Evolutionary conservation across 2,888 invertebrate species (phyloP).

Genomic region (Chesias legatella): DNA sequence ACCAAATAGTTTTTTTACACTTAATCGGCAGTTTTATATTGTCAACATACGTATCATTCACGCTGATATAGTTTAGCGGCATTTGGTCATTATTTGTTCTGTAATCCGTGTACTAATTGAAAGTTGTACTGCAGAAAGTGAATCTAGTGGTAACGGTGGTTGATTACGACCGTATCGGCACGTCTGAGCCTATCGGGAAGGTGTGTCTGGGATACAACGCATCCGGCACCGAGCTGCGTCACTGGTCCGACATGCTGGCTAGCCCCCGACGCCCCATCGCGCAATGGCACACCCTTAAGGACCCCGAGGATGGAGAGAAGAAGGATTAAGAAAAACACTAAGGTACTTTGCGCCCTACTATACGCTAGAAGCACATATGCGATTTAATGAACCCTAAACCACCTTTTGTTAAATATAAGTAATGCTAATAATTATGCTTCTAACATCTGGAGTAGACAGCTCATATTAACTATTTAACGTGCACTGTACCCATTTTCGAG

Average conservation of each 20-base stretch:
- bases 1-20: constrained; percentile 10
- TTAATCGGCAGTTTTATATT: constrained; percentile 1
- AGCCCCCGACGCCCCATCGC: constrained; percentile 99
- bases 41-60: constrained; percentile 10
- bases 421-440: too few species aligned
- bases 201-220: constrained; percentile 98
- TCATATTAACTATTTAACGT: too few species aligned
- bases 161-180: constrained; percentile 99
- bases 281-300: constrained; percentile 99
- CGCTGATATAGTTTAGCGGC: constrained; percentile 13
- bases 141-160: constrained; percentile 99
- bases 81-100: constrained; percentile 2
- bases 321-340: constrained; percentile 81
- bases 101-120: constrained; percentile 16
- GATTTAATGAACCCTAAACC: too few species aligned
- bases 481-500: too few species aligned
- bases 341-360: too few species aligned
- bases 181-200: constrained; percentile 99
- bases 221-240: constrained; percentile 98
- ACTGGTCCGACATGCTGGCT: constrained; percentile 99
- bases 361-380: too few species aligned
- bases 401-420: too few species aligned
- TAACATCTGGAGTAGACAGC: too few species aligned
- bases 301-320: constrained; percentile 96
- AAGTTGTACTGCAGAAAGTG: constrained; percentile 91